Conservation (phyloP, 2,888 invertebrate genomes). For the Ischnus inquisitorius region DNA sequence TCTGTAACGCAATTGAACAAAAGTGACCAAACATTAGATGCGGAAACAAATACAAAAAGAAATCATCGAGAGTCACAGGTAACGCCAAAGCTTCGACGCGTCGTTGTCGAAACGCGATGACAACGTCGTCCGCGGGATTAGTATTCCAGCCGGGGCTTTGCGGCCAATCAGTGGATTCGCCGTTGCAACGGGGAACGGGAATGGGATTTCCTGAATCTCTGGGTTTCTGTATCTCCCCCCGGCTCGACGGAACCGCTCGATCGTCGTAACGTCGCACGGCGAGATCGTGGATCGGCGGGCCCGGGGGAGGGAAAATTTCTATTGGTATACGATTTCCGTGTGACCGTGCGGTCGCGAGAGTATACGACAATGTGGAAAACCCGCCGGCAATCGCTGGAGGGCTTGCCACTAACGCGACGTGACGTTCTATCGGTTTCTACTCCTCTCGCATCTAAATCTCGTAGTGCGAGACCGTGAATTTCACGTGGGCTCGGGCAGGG, state of each 20-base stretch:
- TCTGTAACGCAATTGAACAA: conserved; percentile 85
- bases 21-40: conserved; percentile 19
- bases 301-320: conserved; percentile 38
- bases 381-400: conserved; percentile 1
- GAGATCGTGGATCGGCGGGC: conserved; percentile 10
- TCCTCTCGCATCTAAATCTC: conserved; percentile 57
- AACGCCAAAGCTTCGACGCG: not conserved
- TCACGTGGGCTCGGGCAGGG: conserved; percentile 48
- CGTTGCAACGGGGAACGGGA: conserved; percentile 3
- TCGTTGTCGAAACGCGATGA: conserved; percentile 17
- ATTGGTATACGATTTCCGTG: conserved; percentile 15
- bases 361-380: conserved; percentile 24
- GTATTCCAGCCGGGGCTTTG: conserved; percentile 40
- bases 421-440: conserved; percentile 54
- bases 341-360: conserved; percentile 27
- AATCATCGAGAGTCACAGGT: not conserved
- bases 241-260: conserved; percentile 17
- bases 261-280: conserved; percentile 21
- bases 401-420: conserved; percentile 45
- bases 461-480: conserved; percentile 57
- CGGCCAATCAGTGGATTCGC: conserved; percentile 44
- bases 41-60: not conserved
- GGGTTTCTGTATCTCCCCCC: conserved; percentile 23
- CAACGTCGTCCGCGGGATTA: conserved; percentile 37
- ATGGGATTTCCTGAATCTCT: conserved; percentile 32